Percentiles rank a stretch among this genome's conserved stretches.
Evolutionary conservation across 2,888 invertebrate genomes (phyloP).

Genomic region (Molorchus minor): DNA sequence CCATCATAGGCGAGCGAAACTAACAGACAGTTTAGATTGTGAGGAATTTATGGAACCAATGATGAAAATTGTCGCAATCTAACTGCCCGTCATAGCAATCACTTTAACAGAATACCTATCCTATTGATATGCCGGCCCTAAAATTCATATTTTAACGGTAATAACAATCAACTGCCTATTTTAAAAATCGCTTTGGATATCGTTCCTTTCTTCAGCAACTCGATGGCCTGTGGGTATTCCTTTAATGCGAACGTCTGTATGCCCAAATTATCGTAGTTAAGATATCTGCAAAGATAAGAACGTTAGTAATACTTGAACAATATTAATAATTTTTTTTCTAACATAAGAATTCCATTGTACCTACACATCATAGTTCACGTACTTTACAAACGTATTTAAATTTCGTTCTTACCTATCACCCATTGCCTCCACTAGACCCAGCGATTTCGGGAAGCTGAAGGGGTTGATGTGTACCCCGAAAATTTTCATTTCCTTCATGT

Average conservation of each 20-base stretch:
- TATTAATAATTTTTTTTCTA: too few species aligned
- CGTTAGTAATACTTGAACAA: too few species aligned
- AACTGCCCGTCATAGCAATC: too few species aligned
- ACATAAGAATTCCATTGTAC: too few species aligned
- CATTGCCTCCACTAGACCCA: constrained; percentile 72
- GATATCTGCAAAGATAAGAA: constrained; percentile 68
- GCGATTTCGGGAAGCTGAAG: constrained; percentile 71
- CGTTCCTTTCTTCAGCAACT: constrained; percentile 65
- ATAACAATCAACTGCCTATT: constrained; percentile 46
- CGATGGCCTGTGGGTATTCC: constrained; percentile 67
- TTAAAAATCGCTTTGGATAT: constrained; percentile 72
- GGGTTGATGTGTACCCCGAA: constrained; percentile 76
- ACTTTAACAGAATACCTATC: neutral
- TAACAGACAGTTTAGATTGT: too few species aligned
- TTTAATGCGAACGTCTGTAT: constrained; percentile 67
- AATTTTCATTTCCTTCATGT: constrained; percentile 71
- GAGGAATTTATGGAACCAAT: too few species aligned
- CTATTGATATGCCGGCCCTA: neutral
- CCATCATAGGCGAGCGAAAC: too few species aligned
- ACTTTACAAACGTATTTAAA: constrained; percentile 7
- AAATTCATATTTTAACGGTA: neutral
- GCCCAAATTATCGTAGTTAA: constrained; percentile 70
- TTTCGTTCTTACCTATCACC: constrained; percentile 57
- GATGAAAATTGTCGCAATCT: too few species aligned
- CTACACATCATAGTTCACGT: too few species aligned